These are phyloP conservation scores for Ochotona princeps DNA, from an alignment of 2,113 vertebrate genomes.

Conservation along the genomic window DNA sequence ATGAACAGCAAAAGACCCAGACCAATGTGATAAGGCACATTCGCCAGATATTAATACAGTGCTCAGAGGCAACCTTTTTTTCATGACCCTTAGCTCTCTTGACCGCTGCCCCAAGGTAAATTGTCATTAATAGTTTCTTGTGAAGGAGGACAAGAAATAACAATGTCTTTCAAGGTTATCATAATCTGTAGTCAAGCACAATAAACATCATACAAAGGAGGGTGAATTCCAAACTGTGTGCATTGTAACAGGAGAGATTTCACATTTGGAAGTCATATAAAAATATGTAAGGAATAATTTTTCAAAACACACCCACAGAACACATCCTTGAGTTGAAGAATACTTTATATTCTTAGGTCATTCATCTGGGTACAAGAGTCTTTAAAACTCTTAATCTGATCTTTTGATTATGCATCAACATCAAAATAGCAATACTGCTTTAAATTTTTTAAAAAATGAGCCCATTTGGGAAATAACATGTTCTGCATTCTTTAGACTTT, in stretches of 20 bases:
- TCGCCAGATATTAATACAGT: constrained; percentile 29
- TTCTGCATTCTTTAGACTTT: constrained; percentile 47
- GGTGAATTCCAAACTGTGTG: not conserved
- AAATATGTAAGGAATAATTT: not conserved
- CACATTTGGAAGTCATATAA: not conserved
- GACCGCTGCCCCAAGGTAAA: not conserved
- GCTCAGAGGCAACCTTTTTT: not conserved
- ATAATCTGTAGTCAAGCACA: not conserved
- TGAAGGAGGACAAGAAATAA: not conserved
- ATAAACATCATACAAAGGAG: not conserved
- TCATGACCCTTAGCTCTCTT: not conserved
- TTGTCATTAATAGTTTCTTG: constrained; percentile 12
- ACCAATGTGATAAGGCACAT: constrained; percentile 87
- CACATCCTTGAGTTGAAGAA: not conserved
- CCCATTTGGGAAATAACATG: constrained; percentile 33
- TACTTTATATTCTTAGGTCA: not conserved
- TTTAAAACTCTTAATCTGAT: constrained; percentile 38
- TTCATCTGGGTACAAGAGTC: not conserved
- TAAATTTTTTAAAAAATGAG: constrained; percentile 52
- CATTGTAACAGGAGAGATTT: not conserved
- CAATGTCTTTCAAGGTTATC: constrained; percentile 7
- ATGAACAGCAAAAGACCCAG: constrained; percentile 89
- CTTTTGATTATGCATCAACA: not conserved
- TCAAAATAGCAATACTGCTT: constrained; percentile 8
- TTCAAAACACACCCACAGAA: not conserved